These are phyloP conservation scores for Rhimphoctona megacephalus DNA, from an alignment of 2,888 invertebrate species.

Conservation along the genomic window DNA sequence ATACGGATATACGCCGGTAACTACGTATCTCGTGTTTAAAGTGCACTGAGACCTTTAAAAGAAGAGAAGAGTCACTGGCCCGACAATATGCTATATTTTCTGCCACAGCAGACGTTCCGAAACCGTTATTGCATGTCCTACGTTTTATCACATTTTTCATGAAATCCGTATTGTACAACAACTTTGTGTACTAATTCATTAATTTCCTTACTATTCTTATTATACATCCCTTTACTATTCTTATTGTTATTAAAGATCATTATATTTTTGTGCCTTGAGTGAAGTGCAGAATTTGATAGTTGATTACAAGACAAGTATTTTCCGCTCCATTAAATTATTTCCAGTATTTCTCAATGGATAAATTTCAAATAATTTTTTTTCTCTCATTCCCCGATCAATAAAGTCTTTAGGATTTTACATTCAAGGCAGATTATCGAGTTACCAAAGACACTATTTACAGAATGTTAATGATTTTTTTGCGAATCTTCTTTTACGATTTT, in stretches of 20 bases:
- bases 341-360: not conserved
- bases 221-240: not conserved
- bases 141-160: conserved; percentile 23
- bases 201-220: too few relatives aligned
- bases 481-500: not conserved
- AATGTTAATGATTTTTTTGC: not conserved
- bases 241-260: not conserved
- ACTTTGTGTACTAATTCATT: not conserved
- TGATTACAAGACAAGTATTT: not conserved
- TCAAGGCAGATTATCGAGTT: not conserved
- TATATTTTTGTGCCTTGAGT: not conserved
- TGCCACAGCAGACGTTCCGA: conserved; percentile 23
- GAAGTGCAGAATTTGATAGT: too few relatives aligned
- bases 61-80: conserved; percentile 50
- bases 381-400: not conserved
- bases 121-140: conserved; percentile 38
- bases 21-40: conserved; percentile 35
- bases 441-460: not conserved
- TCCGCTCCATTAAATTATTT: not conserved
- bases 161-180: not conserved
- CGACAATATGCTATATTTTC: conserved; percentile 21
- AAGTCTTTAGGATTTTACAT: not conserved
- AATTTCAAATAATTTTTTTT: not conserved
- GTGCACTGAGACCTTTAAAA: conserved; percentile 40
- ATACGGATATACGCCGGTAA: conserved; percentile 1